Conservation (phyloP, 2,113 vertebrate genomes). For the Cheirogaleus medius region DNA sequence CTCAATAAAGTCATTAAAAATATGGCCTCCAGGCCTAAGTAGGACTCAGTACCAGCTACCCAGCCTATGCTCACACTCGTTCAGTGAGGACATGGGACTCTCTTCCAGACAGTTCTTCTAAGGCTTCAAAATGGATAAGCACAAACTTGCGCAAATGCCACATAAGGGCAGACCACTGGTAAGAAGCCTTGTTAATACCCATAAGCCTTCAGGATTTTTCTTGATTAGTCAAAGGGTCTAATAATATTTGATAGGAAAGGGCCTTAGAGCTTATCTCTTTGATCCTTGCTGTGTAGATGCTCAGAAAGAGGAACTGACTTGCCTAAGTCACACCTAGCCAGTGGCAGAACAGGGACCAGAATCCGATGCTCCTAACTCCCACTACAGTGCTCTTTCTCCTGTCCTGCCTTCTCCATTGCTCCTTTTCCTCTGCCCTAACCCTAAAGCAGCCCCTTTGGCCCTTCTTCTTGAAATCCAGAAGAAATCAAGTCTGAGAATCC, state of each 20-base stretch:
- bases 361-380: neutral
- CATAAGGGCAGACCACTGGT: neutral
- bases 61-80: neutral
- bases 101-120: conserved; percentile 20
- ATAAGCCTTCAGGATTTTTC: neutral
- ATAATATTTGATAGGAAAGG: conserved; percentile 7
- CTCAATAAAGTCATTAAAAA: conserved; percentile 22
- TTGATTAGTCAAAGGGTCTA: neutral
- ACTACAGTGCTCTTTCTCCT: neutral
- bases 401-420: neutral
- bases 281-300: neutral
- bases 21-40: neutral
- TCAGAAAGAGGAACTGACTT: conserved; percentile 32
- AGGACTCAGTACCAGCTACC: neutral
- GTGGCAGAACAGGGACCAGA: neutral
- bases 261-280: neutral
- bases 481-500: conserved; percentile 17
- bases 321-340: neutral
- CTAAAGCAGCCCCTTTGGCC: neutral
- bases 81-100: neutral
- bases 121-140: neutral
- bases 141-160: neutral
- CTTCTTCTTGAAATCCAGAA: conserved; percentile 25
- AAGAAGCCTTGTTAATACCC: neutral
- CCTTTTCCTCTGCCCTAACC: neutral